Evolutionary conservation across 2,113 vertebrate genomes (phyloP).

Genomic region (Muntiacus reevesi): DNA sequence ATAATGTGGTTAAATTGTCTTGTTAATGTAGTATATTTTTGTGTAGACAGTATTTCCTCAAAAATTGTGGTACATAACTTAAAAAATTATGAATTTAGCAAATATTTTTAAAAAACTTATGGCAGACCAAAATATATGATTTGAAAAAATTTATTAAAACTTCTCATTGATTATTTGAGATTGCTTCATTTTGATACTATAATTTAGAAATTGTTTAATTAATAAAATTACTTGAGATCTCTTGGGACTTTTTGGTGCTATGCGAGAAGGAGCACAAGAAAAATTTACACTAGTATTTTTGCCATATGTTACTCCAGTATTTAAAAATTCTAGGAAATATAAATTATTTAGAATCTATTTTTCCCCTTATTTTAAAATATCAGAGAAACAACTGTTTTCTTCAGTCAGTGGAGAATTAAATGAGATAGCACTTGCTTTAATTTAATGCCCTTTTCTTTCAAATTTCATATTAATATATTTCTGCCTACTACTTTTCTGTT

Average conservation of each 20-base stretch:
- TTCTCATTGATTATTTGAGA: background rate
- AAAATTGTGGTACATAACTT: background rate
- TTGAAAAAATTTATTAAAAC: background rate
- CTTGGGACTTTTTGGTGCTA: background rate
- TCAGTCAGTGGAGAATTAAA: background rate
- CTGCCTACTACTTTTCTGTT: background rate
- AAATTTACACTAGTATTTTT: background rate
- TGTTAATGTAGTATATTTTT: background rate
- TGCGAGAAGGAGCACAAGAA: background rate
- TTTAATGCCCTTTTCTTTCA: background rate
- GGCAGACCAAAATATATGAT: background rate
- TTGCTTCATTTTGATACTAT: background rate
- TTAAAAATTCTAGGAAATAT: background rate
- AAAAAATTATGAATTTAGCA: background rate
- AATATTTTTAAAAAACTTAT: background rate
- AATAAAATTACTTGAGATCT: background rate
- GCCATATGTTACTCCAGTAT: background rate
- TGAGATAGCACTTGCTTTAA: background rate
- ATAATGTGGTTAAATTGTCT: background rate
- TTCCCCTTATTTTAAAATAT: background rate
- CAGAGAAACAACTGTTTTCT: background rate
- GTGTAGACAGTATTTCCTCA: background rate
- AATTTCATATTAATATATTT: background rate
- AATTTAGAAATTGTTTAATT: background rate
- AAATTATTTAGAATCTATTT: background rate